phyloP scores from a whole-genome alignment of 2,888 invertebrate species.

The Scaptomyza cyrtandrae region DNA sequence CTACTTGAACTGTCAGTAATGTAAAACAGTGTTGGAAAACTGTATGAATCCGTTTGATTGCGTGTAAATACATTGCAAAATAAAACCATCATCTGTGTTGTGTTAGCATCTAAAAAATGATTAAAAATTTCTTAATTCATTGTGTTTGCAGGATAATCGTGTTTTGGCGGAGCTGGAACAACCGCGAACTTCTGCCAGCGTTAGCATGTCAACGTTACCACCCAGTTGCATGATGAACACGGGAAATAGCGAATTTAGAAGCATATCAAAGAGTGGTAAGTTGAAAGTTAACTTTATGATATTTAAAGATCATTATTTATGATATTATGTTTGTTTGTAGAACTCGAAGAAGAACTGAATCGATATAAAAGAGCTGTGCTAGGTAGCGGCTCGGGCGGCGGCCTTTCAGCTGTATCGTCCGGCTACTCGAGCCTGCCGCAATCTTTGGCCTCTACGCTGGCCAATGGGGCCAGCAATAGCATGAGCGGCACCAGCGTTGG shows the following conservation, averaged over 20 bases:
- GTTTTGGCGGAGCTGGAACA: conserved; percentile 96
- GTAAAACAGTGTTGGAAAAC: neutral
- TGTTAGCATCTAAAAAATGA: neutral
- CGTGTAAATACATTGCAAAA: no score
- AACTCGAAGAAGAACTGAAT: conserved; percentile 83
- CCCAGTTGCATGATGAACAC: conserved; percentile 81
- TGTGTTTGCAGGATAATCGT: conserved; percentile 87
- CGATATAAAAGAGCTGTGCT: conserved; percentile 82
- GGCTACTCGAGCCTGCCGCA: conserved; percentile 80
- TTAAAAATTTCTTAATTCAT: neutral
- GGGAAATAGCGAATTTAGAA: conserved; percentile 83
- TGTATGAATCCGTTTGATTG: no score
- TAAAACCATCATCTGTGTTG: neutral
- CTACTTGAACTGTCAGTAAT: conserved; percentile 2
- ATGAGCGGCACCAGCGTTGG: conserved; percentile 70
- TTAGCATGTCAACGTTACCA: conserved; percentile 81
- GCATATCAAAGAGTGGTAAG: conserved; percentile 83
- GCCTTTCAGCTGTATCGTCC: conserved; percentile 70
- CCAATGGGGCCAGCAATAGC: conserved; percentile 77
- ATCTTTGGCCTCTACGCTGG: conserved; percentile 76
- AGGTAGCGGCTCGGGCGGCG: conserved; percentile 71
- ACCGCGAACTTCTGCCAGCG: conserved; percentile 86
- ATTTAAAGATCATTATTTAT: neutral
- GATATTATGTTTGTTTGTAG: conserved; percentile 39
- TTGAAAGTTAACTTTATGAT: neutral